Evolutionary conservation across 2,888 invertebrate species (phyloP).

Genomic region (Stenodera caucasica): DNA sequence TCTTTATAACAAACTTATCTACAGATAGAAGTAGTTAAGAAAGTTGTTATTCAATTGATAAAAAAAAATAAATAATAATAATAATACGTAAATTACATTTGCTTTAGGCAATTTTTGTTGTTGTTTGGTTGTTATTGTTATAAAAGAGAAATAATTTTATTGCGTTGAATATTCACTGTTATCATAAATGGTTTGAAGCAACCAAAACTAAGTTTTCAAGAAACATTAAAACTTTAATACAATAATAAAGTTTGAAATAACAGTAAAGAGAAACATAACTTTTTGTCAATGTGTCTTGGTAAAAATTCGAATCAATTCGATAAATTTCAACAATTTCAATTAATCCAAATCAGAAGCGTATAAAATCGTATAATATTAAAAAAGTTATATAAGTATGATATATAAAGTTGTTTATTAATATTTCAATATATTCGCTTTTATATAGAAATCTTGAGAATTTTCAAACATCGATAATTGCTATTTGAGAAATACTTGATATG

Average conservation of each 20-base stretch:
- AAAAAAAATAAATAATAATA: no score
- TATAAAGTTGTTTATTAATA: neutral
- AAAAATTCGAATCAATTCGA: neutral
- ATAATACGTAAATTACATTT: neutral
- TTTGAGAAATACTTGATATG: neutral
- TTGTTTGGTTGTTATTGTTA: neutral
- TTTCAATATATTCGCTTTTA: neutral
- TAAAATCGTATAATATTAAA: neutral
- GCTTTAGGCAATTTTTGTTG: neutral
- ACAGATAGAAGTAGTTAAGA: neutral
- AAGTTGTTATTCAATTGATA: constrained; percentile 5
- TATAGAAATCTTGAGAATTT: neutral
- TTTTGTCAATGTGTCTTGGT: neutral
- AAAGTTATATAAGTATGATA: neutral
- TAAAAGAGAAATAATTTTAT: constrained; percentile 14
- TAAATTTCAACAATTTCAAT: neutral
- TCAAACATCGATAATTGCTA: neutral
- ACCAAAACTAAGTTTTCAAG: constrained; percentile 15
- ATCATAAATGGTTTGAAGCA: constrained; percentile 15
- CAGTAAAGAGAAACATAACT: neutral
- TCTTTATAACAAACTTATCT: neutral
- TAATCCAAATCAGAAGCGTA: neutral
- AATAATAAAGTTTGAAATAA: constrained; percentile 10
- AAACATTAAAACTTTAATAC: constrained; percentile 20
- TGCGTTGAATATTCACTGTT: constrained; percentile 14